phyloP scores from a whole-genome alignment of 2,113 vertebrate genomes.

The Oreocharis arfaki region DNA sequence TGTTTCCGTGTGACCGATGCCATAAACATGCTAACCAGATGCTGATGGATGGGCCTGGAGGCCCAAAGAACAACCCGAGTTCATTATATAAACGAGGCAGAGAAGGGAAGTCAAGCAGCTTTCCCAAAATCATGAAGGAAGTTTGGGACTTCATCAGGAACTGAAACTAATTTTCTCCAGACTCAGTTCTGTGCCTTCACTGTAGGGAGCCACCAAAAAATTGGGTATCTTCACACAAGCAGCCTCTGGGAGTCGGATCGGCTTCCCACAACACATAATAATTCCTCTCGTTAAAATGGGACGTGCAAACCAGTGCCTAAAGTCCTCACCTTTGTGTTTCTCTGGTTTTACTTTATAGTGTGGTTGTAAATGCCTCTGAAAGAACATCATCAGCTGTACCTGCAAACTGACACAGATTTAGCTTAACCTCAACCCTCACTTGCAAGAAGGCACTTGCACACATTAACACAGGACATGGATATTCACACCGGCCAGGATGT shows the following conservation, averaged over 20 bases:
- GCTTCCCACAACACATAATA: slow-evolving; percentile 50
- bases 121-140: slow-evolving; percentile 50
- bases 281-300: slow-evolving; percentile 31
- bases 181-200: background rate
- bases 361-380: slow-evolving; percentile 30
- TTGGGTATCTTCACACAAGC: slow-evolving; percentile 13
- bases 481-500: background rate
- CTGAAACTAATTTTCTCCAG: slow-evolving; percentile 53
- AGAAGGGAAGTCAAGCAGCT: slow-evolving; percentile 12
- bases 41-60: slow-evolving; percentile 46
- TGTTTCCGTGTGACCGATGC: background rate
- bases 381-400: background rate
- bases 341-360: slow-evolving; percentile 14
- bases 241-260: slow-evolving; percentile 47
- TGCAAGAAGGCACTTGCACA: background rate
- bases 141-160: slow-evolving; percentile 27
- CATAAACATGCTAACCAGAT: slow-evolving; percentile 58
- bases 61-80: background rate
- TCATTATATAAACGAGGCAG: slow-evolving; percentile 33
- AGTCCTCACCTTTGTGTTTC: slow-evolving; percentile 15
- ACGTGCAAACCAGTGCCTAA: background rate
- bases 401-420: background rate
- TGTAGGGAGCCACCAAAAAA: slow-evolving; percentile 8
- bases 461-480: background rate
- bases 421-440: background rate